A percentile compares a stretch with the other conserved stretches of the same genome.
phyloP scores from a whole-genome alignment of 1,140 invertebrate genomes.

The Globodera rostochiensis region DNA sequence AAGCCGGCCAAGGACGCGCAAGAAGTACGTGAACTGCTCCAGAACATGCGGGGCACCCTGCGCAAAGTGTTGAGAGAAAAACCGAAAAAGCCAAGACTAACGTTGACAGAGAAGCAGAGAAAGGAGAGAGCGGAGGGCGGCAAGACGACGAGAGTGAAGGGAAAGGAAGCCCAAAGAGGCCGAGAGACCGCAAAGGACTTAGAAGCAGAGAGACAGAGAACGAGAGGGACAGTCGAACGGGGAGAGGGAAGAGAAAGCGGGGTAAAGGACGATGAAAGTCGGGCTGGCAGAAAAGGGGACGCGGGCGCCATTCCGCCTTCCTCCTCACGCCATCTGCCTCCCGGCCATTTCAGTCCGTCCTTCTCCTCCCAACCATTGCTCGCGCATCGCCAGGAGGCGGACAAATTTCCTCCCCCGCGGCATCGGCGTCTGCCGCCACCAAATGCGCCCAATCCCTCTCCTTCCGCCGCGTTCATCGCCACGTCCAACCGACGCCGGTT shows the following conservation, averaged over 20 bases:
- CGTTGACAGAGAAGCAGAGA: background rate
- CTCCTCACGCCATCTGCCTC: background rate
- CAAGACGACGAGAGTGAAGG: background rate
- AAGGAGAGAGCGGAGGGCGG: no score
- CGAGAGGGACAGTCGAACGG: background rate
- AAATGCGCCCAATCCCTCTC: background rate
- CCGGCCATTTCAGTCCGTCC: no score
- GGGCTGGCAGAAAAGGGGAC: background rate
- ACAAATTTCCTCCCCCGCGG: background rate
- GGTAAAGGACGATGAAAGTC: background rate
- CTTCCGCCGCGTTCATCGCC: background rate
- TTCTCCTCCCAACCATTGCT: no score
- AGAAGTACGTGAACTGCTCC: conserved; percentile 21
- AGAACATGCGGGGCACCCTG: conserved; percentile 34
- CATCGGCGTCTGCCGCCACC: background rate
- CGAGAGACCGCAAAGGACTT: background rate
- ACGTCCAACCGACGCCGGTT: background rate
- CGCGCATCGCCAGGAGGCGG: background rate
- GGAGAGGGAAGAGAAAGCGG: background rate
- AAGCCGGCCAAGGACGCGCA: background rate
- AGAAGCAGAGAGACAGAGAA: conserved; percentile 15
- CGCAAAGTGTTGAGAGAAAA: conserved; percentile 9
- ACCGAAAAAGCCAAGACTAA: background rate
- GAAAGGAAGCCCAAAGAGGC: background rate
- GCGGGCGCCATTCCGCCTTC: background rate